Evolutionary conservation across 2,113 vertebrate species (phyloP).

Genomic region (Thamnophis sirtalis): DNA sequence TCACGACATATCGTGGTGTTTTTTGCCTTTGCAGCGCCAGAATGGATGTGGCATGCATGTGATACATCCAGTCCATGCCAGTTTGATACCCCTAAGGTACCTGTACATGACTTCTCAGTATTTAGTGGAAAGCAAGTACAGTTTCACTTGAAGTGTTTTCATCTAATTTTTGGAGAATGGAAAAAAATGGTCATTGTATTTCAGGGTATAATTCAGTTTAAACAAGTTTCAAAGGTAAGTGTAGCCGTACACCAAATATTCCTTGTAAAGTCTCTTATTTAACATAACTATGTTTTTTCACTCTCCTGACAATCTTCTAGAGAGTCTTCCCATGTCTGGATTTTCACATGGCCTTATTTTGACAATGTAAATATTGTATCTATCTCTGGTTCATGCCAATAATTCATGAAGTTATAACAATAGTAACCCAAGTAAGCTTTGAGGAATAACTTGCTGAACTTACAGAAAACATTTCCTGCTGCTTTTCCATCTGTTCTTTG

Average conservation of each 20-base stretch:
- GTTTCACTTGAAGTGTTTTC: background rate
- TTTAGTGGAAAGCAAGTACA: background rate
- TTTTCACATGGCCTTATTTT: constrained; percentile 1
- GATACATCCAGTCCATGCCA: accelerated
- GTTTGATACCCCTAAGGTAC: no score
- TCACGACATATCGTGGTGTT: no score
- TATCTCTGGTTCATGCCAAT: background rate
- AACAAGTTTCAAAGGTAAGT: constrained; percentile 10
- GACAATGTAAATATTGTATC: constrained; percentile 26
- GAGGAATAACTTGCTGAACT: constrained; percentile 19
- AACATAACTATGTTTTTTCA: constrained; percentile 2
- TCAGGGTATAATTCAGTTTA: background rate
- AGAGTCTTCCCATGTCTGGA: background rate
- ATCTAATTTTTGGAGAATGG: background rate
- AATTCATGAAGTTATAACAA: background rate
- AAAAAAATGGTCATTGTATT: background rate
- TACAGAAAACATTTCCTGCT: background rate
- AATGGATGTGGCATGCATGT: no score
- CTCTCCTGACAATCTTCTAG: constrained; percentile 1
- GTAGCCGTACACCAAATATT: constrained; percentile 18
- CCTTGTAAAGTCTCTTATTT: constrained; percentile 6
- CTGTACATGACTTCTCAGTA: background rate
- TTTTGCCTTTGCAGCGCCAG: no score
- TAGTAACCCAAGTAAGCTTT: background rate
- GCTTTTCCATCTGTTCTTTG: constrained; percentile 17